phyloP scores from a whole-genome alignment of 64 coral and sea anemone genomes.

The Hydrozoanthus tunicans region DNA sequence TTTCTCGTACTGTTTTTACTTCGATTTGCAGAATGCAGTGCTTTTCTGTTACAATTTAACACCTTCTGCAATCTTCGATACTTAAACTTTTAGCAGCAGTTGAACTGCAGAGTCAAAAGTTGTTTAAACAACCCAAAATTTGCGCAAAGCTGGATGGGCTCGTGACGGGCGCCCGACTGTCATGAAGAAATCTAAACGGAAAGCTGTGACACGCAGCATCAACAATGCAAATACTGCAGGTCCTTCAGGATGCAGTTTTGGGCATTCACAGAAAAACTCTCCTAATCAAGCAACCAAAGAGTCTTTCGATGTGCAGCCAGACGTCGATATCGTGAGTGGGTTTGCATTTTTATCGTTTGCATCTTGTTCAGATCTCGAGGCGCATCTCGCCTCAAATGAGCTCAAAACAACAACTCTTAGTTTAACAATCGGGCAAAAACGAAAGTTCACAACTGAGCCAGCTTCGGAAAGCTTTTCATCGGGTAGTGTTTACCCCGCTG shows the following conservation, averaged over 20 bases:
- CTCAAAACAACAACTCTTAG: constrained; percentile 58
- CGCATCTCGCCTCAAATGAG: constrained; percentile 79
- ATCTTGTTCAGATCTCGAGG: constrained; percentile 68
- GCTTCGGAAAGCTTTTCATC: neutral
- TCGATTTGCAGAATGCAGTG: constrained; percentile 35
- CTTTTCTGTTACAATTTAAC: neutral
- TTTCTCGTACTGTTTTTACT: constrained; percentile 37
- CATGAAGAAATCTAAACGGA: constrained; percentile 46
- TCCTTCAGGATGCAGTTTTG: neutral
- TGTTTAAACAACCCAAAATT: neutral
- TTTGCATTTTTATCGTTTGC: constrained; percentile 88
- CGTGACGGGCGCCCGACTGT: neutral
- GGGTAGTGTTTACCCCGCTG: neutral
- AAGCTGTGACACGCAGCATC: neutral
- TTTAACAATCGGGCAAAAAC: constrained; percentile 70
- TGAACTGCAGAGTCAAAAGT: neutral
- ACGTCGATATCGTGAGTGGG: constrained; percentile 83
- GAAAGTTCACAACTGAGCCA: constrained; percentile 23
- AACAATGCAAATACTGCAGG: neutral
- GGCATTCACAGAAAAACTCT: constrained; percentile 17
- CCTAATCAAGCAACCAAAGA: constrained; percentile 13
- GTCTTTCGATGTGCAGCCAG: constrained; percentile 54
- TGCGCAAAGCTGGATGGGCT: neutral
- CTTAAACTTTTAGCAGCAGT: constrained; percentile 7
- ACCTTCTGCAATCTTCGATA: neutral